Conservation (phyloP, 1,140 invertebrate species). For the Heliconius hewitsoni region DNA sequence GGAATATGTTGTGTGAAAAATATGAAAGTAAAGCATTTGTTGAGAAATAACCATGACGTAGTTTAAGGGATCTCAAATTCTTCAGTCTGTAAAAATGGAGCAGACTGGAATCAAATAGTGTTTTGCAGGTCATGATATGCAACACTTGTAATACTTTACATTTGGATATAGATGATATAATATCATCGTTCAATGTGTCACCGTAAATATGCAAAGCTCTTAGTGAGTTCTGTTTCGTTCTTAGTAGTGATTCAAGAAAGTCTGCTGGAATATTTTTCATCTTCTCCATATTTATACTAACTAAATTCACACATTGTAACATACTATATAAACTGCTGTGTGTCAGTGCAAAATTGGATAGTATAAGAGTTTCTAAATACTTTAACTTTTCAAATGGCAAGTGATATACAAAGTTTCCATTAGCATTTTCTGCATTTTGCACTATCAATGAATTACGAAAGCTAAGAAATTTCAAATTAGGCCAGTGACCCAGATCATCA, state of each 20-base stretch:
- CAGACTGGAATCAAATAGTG: constrained; percentile 79
- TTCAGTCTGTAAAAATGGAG: constrained; percentile 72
- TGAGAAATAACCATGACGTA: constrained; percentile 80
- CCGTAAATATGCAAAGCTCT: constrained; percentile 77
- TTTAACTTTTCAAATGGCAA: constrained; percentile 78
- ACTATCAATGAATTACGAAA: constrained; percentile 79
- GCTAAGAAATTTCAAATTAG: constrained; percentile 78
- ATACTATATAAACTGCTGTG: constrained; percentile 75
- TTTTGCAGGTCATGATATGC: constrained; percentile 81
- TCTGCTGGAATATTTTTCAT: constrained; percentile 81
- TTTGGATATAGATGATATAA: constrained; percentile 74
- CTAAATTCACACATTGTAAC: constrained; percentile 75
- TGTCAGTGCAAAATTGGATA: constrained; percentile 79
- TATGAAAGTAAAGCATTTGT: constrained; percentile 75
- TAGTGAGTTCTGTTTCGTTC: constrained; percentile 69
- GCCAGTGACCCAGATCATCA: constrained; percentile 77
- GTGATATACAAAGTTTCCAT: constrained; percentile 77
- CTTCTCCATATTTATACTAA: constrained; percentile 80
- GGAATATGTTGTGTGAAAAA: constrained; percentile 78
- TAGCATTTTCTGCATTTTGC: constrained; percentile 68
- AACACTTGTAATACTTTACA: constrained; percentile 72
- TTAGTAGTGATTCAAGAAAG: constrained; percentile 75
- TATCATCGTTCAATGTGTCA: constrained; percentile 79
- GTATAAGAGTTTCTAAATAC: constrained; percentile 72
- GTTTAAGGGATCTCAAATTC: constrained; percentile 76